phyloP scores from a whole-genome alignment of 2,113 vertebrate genomes.

The Erinaceus europaeus region DNA sequence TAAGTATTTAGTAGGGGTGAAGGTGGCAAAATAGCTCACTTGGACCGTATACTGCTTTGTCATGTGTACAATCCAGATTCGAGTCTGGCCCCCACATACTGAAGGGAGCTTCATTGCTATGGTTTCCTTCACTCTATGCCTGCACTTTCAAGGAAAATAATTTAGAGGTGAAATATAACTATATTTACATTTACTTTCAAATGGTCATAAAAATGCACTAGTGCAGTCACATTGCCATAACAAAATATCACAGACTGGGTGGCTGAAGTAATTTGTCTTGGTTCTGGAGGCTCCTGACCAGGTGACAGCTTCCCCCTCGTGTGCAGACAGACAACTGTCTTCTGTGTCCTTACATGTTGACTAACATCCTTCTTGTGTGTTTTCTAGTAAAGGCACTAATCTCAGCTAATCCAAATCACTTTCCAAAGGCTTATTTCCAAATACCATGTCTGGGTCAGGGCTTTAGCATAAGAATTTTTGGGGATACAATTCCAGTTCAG shows the following conservation, averaged over 20 bases:
- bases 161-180: neutral
- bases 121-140: no score
- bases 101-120: no score
- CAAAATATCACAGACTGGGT: no score
- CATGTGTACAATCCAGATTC: no score
- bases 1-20: no score
- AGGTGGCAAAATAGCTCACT: no score
- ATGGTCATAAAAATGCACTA: neutral
- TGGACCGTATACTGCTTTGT: no score
- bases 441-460: neutral
- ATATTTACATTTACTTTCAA: neutral
- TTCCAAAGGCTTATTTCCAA: neutral
- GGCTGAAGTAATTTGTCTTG: neutral
- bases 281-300: neutral
- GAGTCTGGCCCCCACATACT: no score
- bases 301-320: neutral
- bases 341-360: neutral
- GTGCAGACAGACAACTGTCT: no score
- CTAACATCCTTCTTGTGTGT: no score
- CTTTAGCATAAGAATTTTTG: neutral
- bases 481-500: neutral
- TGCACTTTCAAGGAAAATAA: no score
- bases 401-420: neutral
- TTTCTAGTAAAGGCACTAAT: no score
- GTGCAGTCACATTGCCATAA: neutral